Evolutionary conservation across 2,797 vertebrate genomes (phyloP), one percentile per base, ranked within the genome.

Genomic region (Argentina silus): DNA sequence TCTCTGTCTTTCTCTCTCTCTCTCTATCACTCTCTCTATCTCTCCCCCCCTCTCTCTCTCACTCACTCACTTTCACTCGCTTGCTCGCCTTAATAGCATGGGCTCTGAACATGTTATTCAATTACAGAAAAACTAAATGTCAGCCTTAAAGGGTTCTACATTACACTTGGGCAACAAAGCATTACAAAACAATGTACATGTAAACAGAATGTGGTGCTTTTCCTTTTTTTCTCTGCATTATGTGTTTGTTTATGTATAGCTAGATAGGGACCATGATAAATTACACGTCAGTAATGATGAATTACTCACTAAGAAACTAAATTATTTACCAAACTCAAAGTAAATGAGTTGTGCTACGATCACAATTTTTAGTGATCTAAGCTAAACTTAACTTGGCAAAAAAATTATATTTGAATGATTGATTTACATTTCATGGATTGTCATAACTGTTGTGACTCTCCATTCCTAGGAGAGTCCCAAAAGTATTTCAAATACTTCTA

Each of bases 1-100:
- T 62, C 60, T 1, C 71, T 62, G 73, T 43, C 66, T n/a, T 14
- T 63, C 61, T 43, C 36, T 63, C 61, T 11, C 36, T 44, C 27
- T 62, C 12, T 63, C 14, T 63, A 14, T 63, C 27, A 14, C 0
- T 63, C 60, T 63, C 60, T 42, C 12, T 15, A 10, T 62, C 64
- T 50, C 45, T 50, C 17, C 12, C 11, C 14, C 45, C 14, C 45
- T 21, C 63, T 47, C 17, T 43, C 44, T 48, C 44, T 21, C 45
- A 6, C 63, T 36, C 12, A 15, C 27, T 62, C 60, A 1, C 60
- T n/a, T 3, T 50, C 47, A 14, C 62, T 45, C 8, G 10, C 62
- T 10, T n/a, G 19, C 64, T 66, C 12, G 6, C 48, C 66, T 73
- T 57, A 76, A 81, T 83, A 73, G 63, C 55, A 4, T 69, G 75